Base-by-base conservation (phyloP, 2,888 invertebrate species). In the Tromatobia lineatoria region DNA sequence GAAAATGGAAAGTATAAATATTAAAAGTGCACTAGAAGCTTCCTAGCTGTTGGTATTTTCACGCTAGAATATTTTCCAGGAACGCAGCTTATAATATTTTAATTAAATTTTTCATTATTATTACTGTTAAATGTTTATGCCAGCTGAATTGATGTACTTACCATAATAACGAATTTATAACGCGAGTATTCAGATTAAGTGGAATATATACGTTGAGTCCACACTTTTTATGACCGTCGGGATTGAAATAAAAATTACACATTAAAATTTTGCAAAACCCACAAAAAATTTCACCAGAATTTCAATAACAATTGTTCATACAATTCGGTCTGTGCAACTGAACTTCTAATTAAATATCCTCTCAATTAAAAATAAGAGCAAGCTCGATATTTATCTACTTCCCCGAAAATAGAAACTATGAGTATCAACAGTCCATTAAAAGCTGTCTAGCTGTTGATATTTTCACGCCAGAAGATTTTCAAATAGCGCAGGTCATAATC, bases 381-480 rank as follows among this genome's bases (percentile, higher is more conserved):
- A 10, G 1, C 8, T 1, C 11, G 10, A 42, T 42, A 42, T 42
- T 42, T 42, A 42, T 42, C 42, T 1, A 42, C 11, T 10, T 11
- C 11, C 8, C 8, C 6, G 8, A 42, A 29, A 29, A 29, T 6
- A 29, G 29, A 3, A 29, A 29, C 29, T 29, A 54, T 15, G 2
- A 52, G 18, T 11, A 54, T 54, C 20, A 23, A 20, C 8, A 23
- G 8, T 54, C 7, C 52, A 20, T 52, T 20, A 52, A 20, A 20
- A 18, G n/a, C 50, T 7, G n/a, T 15, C 50, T 13, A 15, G 13
- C 13, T 4, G 59, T 29, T 15, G 59, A 1, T 59, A 3, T 15
- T 20, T n/a, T 15, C 20, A 11, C 18, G 11, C 10, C 18, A 59
- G 18, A 73, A 45, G 29, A 73, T 73, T 59, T 73, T 29, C 13